Base-by-base conservation (phyloP, 2,888 invertebrate genomes). In the Athalia rosae region DNA sequence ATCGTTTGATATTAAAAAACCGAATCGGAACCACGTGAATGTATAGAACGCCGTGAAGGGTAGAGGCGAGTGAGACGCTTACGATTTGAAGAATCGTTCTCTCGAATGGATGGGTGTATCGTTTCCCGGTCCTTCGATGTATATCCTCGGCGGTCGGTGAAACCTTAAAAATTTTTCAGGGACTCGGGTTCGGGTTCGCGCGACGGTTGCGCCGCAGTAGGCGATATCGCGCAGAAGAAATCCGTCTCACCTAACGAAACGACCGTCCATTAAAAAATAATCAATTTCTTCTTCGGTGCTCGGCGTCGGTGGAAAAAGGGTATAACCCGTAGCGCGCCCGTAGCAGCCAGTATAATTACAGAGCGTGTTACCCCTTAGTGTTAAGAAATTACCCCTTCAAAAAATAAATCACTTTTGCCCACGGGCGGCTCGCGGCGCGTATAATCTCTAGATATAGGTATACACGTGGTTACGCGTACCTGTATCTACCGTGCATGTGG, bases 331-430 rank as follows among this genome's bases (percentile, higher is more conserved):
- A 11, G 28, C 47, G 48, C 58, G 61, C 74, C 61, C 48, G 48
- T 47, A 74, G 74, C 61, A 62, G 28, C 62, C 48, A 50, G 61
- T 62, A 74, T 74, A 74, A 74, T 74, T 74, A 74, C 74, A 74
- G 74, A 74, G 74, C 71, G 74, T 74, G 74, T 74, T 74, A 74
- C 74, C 74, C 74, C 74, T 74, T 48, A 74, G 74, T 74, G 74
- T 74, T 74, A 74, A 74, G 62, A 74, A 74, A 74, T 74, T 74
- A 62, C 74, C 74, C 74, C 48, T 74, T 74, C 61, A 62, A 74
- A 74, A 74, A 74, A 74, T 74, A 74, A 74, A 74, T 74, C 74
- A 74, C 74, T 74, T 62, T 61, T 59, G 61, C 74, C 74, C 61
- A 74, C 59, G 62, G 74, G 74, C 74, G 59, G 74, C 61, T 48